Evolutionary conservation across 2,797 vertebrate genomes (phyloP), one percentile per base, ranked within the genome.

Genomic region (Fringilla coelebs): DNA sequence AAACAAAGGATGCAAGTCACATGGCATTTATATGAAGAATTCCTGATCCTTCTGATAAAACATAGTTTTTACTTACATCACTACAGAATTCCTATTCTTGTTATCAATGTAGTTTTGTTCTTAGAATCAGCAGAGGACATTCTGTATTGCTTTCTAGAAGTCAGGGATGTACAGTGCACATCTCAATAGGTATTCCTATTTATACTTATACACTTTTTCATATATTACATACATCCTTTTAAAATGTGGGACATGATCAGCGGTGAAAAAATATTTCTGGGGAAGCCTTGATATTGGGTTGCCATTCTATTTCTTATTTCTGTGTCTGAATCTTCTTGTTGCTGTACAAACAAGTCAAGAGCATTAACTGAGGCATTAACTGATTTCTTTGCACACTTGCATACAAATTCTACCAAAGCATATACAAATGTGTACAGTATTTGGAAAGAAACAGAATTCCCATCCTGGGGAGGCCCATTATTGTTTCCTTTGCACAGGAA

Each of bases 31-130:
- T 62, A 41, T 2, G 34, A 2, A 41, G 54, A 68, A 62, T 67
- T 85, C 38, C 15, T 26, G 41, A 48, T 61, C 11, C 13, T 71
- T 80, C 52, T 76, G 32, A 28, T 77, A 46, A 71, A 54, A 34
- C 0, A 0, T 3, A 31, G 17, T 13, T 66, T 87, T 94, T 66
- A 7, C 7, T 38, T 58, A 18, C 0, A 1, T 66, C 31, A 19
- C 15, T 57, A 28, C 7, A 18, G 32, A 51, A 45, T 25, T 52
- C 22, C 3, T 74, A 2, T 17, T 40, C 19, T 25, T 81, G 3
- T 32, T 60, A 5, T 9, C 40, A 31, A 3, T 11, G 31, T 6
- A 2, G 15, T 29, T 82, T 57, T 62, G 6, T 14, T 7, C 28
- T 45, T 70, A 26, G 28, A 68, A 61, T 46, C 62, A 29, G 5